These are phyloP conservation scores for Drosophila ficusphila DNA, from an alignment of 1,140 invertebrate species.

Conservation along the genomic window DNA sequence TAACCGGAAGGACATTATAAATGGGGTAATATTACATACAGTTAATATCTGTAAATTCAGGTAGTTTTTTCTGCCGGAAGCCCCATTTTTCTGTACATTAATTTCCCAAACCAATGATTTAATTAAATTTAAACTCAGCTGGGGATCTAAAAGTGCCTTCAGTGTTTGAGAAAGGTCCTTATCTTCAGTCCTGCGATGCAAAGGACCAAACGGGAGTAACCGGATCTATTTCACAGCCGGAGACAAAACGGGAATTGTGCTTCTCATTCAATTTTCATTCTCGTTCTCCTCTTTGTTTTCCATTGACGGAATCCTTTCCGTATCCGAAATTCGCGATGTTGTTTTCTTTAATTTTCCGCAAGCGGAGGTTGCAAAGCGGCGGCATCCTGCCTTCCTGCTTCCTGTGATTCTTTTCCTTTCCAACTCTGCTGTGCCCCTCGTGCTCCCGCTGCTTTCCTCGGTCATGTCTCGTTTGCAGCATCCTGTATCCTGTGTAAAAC, in stretches of 20 bases:
- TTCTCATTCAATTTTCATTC: conserved; percentile 43
- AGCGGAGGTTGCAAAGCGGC: conserved; percentile 39
- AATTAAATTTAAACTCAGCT: background rate
- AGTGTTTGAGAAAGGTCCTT: background rate
- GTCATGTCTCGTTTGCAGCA: conserved; percentile 29
- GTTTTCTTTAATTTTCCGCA: conserved; percentile 58
- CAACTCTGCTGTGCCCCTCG: no score
- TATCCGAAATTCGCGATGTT: conserved; percentile 35
- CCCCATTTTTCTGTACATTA: no score
- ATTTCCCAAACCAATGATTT: no score
- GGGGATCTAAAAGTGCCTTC: background rate
- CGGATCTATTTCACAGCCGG: conserved; percentile 39
- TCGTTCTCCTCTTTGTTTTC: background rate
- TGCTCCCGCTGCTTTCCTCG: background rate
- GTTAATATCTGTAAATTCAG: no score
- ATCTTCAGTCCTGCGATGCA: conserved; percentile 4
- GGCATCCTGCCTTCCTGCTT: conserved; percentile 28
- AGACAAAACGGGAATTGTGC: conserved; percentile 33
- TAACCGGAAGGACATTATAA: no score
- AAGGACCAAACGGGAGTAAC: conserved; percentile 18
- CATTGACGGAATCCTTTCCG: conserved; percentile 28
- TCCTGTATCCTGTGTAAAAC: conserved; percentile 62
- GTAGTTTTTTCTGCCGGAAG: no score
- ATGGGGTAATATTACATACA: no score
- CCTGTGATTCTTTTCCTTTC: conserved; percentile 13